These are phyloP conservation scores for Scortum barcoo DNA, from an alignment of 2,113 vertebrate genomes.

Conservation along the genomic window DNA sequence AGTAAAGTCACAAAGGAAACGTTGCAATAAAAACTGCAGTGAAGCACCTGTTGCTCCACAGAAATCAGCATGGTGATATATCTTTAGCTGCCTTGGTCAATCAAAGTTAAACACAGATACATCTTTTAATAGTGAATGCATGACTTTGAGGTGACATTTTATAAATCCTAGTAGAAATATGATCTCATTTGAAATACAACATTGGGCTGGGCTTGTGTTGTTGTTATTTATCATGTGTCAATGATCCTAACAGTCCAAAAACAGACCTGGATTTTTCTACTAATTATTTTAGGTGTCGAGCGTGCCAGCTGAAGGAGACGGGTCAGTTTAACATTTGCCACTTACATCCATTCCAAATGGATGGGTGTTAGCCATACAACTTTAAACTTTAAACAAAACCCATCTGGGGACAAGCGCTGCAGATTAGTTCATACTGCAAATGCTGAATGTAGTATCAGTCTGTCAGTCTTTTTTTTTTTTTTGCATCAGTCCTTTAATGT, in stretches of 20 bases:
- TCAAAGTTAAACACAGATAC: neutral
- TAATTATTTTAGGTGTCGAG: neutral
- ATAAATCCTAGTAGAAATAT: neutral
- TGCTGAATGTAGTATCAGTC: neutral
- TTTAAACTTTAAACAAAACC: neutral
- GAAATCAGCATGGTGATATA: neutral
- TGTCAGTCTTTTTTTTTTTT: too few species aligned
- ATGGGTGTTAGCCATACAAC: neutral
- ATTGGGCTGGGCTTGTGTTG: neutral
- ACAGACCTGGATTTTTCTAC: neutral
- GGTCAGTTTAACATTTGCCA: neutral
- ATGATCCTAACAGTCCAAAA: neutral
- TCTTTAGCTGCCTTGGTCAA: neutral
- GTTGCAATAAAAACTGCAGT: neutral
- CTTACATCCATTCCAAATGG: neutral
- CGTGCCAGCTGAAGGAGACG: neutral
- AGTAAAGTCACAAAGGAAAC: constrained; percentile 3
- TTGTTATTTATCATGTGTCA: neutral
- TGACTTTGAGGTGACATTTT: neutral
- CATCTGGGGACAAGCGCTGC: neutral
- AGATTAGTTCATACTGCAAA: neutral
- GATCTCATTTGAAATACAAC: neutral
- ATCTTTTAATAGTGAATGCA: neutral
- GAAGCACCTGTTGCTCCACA: constrained; percentile 26
- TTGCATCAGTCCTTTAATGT: too few species aligned